These are phyloP conservation scores for Papilio machaon DNA, from an alignment of 1,140 invertebrate species.

Conservation along the genomic window DNA sequence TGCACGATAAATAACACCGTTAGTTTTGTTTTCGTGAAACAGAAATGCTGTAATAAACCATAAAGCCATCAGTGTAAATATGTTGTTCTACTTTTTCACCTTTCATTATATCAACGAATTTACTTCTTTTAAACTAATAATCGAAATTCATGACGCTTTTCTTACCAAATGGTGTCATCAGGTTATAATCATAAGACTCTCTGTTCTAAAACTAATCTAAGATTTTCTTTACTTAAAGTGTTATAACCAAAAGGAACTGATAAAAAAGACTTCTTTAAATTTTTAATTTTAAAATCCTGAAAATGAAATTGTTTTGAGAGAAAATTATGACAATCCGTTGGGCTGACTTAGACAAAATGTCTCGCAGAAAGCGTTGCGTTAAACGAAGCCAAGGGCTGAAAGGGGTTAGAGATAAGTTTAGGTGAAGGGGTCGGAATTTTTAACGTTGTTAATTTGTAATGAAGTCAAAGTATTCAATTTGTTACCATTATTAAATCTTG, in stretches of 20 bases:
- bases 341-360: slow-evolving; percentile 68
- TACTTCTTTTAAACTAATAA: background rate
- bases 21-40: slow-evolving; percentile 29
- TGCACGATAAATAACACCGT: slow-evolving; percentile 35
- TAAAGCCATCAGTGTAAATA: background rate
- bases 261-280: background rate
- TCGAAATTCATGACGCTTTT: background rate
- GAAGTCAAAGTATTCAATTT: slow-evolving; percentile 58
- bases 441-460: slow-evolving; percentile 58
- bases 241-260: slow-evolving; percentile 27
- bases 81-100: background rate
- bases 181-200: background rate
- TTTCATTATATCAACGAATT: background rate
- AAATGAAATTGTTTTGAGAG: slow-evolving; percentile 59
- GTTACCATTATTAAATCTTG: slow-evolving; percentile 30
- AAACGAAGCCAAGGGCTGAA: slow-evolving; percentile 49
- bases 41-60: slow-evolving; percentile 33
- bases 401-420: slow-evolving; percentile 54
- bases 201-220: background rate
- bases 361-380: slow-evolving; percentile 58
- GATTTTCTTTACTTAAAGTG: slow-evolving; percentile 40
- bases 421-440: slow-evolving; percentile 54
- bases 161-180: background rate
- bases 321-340: slow-evolving; percentile 65
- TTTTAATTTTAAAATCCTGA: slow-evolving; percentile 47